Percentiles rank a stretch among this genome's conserved stretches.
Evolutionary conservation across 2,888 invertebrate genomes (phyloP).

Genomic region (Marasmarcha lunaedactyla): DNA sequence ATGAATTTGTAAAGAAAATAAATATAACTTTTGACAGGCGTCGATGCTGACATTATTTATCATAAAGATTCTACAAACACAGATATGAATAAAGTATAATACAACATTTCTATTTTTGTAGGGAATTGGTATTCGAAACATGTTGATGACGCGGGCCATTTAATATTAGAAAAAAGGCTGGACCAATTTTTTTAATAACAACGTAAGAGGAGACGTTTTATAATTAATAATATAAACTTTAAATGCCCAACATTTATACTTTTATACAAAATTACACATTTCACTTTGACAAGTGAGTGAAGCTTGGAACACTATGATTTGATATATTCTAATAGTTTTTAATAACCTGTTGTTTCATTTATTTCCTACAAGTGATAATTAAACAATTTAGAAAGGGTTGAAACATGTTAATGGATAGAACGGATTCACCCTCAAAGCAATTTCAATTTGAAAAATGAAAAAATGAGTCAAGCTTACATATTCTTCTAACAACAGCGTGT

Average conservation of each 20-base stretch:
- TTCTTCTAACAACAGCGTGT: too few relatives aligned
- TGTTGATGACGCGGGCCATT: constrained; percentile 4
- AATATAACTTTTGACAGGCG: constrained; percentile 68
- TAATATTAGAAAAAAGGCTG: not conserved
- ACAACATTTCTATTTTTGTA: constrained; percentile 9
- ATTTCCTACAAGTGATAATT: constrained; percentile 57
- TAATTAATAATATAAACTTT: constrained; percentile 32
- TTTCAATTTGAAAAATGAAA: too few relatives aligned
- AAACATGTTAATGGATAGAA: constrained; percentile 16
- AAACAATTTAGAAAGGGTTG: constrained; percentile 38
- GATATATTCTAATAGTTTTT: constrained; percentile 61
- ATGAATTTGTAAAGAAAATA: constrained; percentile 69
- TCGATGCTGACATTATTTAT: constrained; percentile 61
- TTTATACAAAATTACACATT: constrained; percentile 53
- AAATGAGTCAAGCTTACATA: too few relatives aligned
- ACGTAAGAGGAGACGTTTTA: constrained; percentile 4
- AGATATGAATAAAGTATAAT: constrained; percentile 33
- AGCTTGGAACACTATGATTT: constrained; percentile 35
- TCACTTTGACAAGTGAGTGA: constrained; percentile 32
- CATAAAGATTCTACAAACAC: constrained; percentile 43
- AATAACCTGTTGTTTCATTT: constrained; percentile 50
- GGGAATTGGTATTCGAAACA: constrained; percentile 1
- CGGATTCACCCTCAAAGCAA: not conserved
- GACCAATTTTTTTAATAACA: not conserved
- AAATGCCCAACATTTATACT: constrained; percentile 45